Evolutionary conservation across 2,888 invertebrate species (phyloP).

Genomic region (Noctua janthe): DNA sequence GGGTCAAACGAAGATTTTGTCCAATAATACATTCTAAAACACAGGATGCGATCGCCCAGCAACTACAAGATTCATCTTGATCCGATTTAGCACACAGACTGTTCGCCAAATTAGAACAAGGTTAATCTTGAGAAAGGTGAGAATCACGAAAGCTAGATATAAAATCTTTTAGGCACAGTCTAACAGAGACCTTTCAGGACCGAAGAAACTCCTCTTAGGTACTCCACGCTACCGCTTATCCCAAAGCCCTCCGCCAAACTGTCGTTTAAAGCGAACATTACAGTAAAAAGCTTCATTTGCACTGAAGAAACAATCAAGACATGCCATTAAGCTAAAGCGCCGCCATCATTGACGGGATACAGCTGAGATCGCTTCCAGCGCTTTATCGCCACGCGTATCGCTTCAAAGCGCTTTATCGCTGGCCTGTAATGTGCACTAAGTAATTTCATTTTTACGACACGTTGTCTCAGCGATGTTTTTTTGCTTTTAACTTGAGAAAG

Average conservation of each 20-base stretch:
- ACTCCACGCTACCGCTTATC: constrained; percentile 20
- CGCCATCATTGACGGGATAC: constrained; percentile 52
- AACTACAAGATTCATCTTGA: constrained; percentile 25
- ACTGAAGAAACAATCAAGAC: constrained; percentile 67
- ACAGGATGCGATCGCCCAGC: background rate
- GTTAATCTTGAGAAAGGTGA: background rate
- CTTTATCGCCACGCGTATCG: constrained; percentile 59
- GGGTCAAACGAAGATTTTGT: background rate
- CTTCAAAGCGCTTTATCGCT: constrained; percentile 61
- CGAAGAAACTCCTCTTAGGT: background rate
- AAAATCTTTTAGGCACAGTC: background rate
- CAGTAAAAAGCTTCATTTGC: constrained; percentile 66
- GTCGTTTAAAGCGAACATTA: constrained; percentile 44
- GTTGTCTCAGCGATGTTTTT: constrained; percentile 37
- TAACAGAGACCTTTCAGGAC: background rate
- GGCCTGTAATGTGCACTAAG: constrained; percentile 55
- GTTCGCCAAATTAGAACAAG: constrained; percentile 1
- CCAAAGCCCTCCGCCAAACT: constrained; percentile 11
- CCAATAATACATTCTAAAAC: background rate
- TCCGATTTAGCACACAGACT: constrained; percentile 1
- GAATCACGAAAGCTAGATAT: background rate
- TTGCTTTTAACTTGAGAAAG: constrained; percentile 17
- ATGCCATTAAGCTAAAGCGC: constrained; percentile 57
- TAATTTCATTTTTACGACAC: constrained; percentile 67
- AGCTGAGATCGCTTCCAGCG: constrained; percentile 57